phyloP scores from a whole-genome alignment of 2,797 vertebrate genomes.

The Enteromius treurensis region DNA sequence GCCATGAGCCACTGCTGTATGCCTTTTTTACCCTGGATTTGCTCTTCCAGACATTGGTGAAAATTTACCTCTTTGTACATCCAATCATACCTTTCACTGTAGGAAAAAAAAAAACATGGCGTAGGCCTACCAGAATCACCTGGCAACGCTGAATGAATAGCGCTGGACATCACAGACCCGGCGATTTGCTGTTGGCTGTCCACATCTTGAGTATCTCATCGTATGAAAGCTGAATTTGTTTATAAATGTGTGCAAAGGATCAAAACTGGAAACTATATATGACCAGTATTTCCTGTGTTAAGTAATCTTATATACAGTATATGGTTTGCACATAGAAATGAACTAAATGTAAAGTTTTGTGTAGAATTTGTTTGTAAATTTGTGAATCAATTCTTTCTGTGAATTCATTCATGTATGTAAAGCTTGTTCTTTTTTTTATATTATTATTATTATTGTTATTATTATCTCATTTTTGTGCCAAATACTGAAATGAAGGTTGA shows the following conservation, averaged over 20 bases:
- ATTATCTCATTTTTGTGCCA: conserved; percentile 71
- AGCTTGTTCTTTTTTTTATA: conserved; percentile 53
- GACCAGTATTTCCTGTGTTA: conserved; percentile 34
- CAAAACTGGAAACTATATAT: conserved; percentile 17
- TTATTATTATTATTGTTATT: conserved; percentile 65
- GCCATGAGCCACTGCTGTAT: conserved; percentile 60
- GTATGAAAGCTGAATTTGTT: conserved; percentile 36
- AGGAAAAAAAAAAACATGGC: background rate
- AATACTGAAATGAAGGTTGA: conserved; percentile 65
- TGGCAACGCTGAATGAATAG: conserved; percentile 11
- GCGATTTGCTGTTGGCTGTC: conserved; percentile 16
- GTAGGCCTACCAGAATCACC: conserved; percentile 5
- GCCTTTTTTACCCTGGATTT: conserved; percentile 64
- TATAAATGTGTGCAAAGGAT: conserved; percentile 18
- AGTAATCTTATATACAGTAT: conserved; percentile 51
- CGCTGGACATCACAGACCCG: conserved; percentile 8
- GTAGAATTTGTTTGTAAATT: conserved; percentile 66
- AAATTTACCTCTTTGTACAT: conserved; percentile 60
- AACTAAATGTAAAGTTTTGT: conserved; percentile 61
- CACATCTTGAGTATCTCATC: background rate
- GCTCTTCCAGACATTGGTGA: conserved; percentile 62
- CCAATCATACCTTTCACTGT: conserved; percentile 59
- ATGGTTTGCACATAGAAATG: conserved; percentile 65
- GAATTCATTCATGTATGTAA: conserved; percentile 61
- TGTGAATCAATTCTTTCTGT: conserved; percentile 69